Evolutionary conservation across 2,888 invertebrate species (phyloP).

Genomic region (Spilosoma lubricipeda): DNA sequence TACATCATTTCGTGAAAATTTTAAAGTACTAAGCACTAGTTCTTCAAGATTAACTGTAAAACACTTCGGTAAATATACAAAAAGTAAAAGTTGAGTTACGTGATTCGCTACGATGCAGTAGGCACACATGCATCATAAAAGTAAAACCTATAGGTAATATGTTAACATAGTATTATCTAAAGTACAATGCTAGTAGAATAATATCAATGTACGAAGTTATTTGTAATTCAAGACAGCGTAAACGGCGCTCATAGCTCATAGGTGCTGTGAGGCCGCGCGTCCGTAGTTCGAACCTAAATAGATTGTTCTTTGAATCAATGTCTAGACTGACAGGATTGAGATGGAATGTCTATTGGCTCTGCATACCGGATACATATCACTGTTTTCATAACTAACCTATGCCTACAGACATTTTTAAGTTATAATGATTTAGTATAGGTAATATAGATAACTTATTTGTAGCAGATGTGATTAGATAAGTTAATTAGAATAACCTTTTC

Average conservation of each 20-base stretch:
- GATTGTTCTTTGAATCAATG: conserved; percentile 32
- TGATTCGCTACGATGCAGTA: neutral
- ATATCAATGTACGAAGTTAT: conserved; percentile 33
- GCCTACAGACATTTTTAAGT: no score
- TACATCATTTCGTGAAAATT: neutral
- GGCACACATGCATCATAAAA: neutral
- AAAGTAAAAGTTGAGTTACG: neutral
- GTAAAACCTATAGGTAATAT: neutral
- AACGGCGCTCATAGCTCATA: conserved; percentile 38
- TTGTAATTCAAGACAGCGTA: conserved; percentile 48
- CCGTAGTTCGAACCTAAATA: conserved; percentile 14
- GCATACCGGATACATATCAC: neutral
- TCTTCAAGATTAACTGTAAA: neutral
- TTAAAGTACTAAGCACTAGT: neutral
- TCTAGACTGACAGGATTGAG: conserved; percentile 3
- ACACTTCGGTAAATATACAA: neutral
- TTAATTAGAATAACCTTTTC: conserved; percentile 15
- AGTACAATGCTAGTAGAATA: conserved; percentile 8
- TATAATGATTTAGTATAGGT: no score
- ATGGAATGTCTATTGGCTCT: conserved; percentile 3
- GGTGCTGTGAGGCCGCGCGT: conserved; percentile 26
- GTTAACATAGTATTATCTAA: neutral
- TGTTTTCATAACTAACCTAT: neutral
- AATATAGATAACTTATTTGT: neutral
- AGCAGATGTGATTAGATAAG: neutral